Percentiles rank a stretch among this genome's conserved stretches.
These are phyloP conservation scores for Lissocephala sabroskyi DNA, from an alignment of 2,888 invertebrate species.

Conservation along the genomic window DNA sequence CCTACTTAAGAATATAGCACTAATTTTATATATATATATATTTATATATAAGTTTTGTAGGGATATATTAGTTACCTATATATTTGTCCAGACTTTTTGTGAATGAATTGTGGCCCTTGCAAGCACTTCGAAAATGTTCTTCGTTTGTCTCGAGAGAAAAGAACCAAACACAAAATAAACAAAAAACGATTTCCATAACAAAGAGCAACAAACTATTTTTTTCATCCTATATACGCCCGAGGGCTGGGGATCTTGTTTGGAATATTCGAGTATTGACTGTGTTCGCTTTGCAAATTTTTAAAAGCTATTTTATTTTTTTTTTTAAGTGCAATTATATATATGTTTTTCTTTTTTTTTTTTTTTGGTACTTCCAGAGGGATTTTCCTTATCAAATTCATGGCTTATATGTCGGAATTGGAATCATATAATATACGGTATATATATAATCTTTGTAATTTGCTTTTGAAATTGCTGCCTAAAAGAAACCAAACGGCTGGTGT, in stretches of 20 bases:
- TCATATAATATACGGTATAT: too few species aligned
- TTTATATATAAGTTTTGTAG: not conserved
- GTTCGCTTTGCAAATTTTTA: too few species aligned
- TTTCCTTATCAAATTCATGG: too few species aligned
- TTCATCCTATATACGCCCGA: slow-evolving; percentile 5
- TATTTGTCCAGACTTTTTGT: too few species aligned
- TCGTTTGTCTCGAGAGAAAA: not conserved
- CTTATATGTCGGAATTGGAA: too few species aligned
- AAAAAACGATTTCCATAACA: slow-evolving; percentile 3
- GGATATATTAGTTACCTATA: not conserved
- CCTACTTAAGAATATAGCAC: too few species aligned
- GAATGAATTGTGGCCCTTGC: too few species aligned
- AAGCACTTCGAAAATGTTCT: not conserved
- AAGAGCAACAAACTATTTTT: slow-evolving; percentile 11
- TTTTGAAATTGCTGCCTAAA: not conserved
- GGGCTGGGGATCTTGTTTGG: too few species aligned
- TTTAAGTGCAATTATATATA: too few species aligned
- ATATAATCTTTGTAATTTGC: slow-evolving; percentile 1
- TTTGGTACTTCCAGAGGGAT: too few species aligned
- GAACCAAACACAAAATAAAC: not conserved
- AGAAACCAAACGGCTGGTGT: slow-evolving; percentile 5
- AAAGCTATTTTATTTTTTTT: too few species aligned
- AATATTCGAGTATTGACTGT: slow-evolving; percentile 3
- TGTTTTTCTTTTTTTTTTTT: too few species aligned
- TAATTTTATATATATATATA: not conserved